These are phyloP conservation scores for Bubo blakistoni DNA, from an alignment of 2,113 vertebrate genomes.

Conservation along the genomic window DNA sequence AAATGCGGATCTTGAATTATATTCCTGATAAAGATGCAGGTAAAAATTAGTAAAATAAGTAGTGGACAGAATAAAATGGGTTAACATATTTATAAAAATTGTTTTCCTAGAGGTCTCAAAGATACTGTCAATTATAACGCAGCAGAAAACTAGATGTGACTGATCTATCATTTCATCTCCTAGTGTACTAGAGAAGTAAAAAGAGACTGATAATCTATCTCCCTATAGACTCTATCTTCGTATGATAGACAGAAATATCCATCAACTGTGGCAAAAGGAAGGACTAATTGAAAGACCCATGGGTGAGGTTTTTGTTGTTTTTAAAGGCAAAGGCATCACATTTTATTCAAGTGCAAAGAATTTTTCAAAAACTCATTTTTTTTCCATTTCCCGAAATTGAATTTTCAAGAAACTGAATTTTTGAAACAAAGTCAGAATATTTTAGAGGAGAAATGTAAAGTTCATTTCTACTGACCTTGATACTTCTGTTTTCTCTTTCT, in stretches of 20 bases:
- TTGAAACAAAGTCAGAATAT: neutral
- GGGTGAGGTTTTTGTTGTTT: accelerated
- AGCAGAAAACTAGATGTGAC: neutral
- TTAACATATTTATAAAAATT: neutral
- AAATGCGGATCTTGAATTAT: neutral
- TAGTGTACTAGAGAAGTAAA: neutral
- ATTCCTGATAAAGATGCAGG: neutral
- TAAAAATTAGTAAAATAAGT: neutral
- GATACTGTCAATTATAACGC: neutral
- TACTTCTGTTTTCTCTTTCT: neutral
- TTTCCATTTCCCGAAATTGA: neutral
- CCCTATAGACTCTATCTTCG: neutral
- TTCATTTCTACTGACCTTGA: neutral
- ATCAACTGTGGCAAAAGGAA: neutral
- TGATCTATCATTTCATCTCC: neutral
- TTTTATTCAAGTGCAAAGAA: neutral
- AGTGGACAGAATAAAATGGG: neutral
- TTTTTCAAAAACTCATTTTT: neutral
- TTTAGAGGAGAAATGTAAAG: neutral
- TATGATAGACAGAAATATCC: neutral
- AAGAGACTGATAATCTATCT: neutral
- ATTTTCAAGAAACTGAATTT: neutral
- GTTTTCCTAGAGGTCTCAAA: neutral
- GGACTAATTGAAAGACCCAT: neutral
- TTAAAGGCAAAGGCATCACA: neutral